These are phyloP conservation scores for Blennius ocellaris DNA, from an alignment of 2,113 vertebrate genomes.

Conservation along the genomic window DNA sequence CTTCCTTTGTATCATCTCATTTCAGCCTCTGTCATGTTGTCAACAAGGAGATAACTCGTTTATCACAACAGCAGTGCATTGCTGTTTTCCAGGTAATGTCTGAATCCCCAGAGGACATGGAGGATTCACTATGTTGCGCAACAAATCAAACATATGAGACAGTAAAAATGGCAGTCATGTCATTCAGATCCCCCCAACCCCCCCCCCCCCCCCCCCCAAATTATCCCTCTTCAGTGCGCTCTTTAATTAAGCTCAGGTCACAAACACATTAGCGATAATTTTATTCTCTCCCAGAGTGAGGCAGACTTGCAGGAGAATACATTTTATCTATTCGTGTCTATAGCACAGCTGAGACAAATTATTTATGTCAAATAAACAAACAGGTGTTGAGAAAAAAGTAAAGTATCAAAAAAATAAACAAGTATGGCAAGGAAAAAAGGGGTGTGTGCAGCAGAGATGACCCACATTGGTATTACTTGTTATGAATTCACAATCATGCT, in stretches of 20 bases:
- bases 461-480: conserved; percentile 72
- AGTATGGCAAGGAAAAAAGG: not conserved
- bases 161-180: conserved; percentile 13
- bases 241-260: conserved; percentile 42
- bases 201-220: not conserved
- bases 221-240: conserved; percentile 9
- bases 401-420: not conserved
- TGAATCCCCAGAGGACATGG: conserved; percentile 3
- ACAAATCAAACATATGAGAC: conserved; percentile 34
- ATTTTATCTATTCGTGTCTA: conserved; percentile 10
- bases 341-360: conserved; percentile 7
- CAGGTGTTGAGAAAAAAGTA: conserved; percentile 30
- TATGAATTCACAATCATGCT: conserved; percentile 75
- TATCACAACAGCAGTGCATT: conserved; percentile 1
- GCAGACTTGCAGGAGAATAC: conserved; percentile 11
- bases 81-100: not conserved
- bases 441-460: conserved; percentile 58
- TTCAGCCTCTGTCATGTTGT: conserved; percentile 9
- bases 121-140: conserved; percentile 10
- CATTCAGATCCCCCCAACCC: not conserved
- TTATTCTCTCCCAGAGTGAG: conserved; percentile 15
- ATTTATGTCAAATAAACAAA: conserved; percentile 31
- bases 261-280: conserved; percentile 25
- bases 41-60: not conserved
- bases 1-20: not conserved